These are phyloP conservation scores for Drosophila takahashii DNA, from an alignment of 1,140 invertebrate genomes.

Conservation along the genomic window DNA sequence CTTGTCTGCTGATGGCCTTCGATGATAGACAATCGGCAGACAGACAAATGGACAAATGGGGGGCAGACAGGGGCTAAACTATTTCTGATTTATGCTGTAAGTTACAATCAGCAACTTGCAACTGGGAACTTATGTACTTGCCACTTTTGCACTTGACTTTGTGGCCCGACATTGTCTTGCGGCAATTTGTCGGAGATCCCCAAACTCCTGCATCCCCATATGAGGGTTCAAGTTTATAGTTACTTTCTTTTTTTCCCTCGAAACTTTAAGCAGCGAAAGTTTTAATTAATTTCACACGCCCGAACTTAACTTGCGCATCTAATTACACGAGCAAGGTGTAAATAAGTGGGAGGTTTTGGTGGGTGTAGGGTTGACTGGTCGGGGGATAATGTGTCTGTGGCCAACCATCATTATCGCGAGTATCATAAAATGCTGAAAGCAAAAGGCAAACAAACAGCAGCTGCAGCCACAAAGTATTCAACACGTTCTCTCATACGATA, in stretches of 20 bases:
- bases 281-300: conserved; percentile 79
- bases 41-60: conserved; percentile 22
- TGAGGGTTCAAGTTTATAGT: conserved; percentile 45
- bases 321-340: conserved; percentile 69
- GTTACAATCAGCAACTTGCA: conserved; percentile 53
- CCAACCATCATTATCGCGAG: conserved; percentile 69
- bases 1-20: conserved; percentile 57
- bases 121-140: conserved; percentile 48
- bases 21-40: conserved; percentile 78
- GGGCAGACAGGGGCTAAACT: conserved; percentile 3
- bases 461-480: conserved; percentile 75
- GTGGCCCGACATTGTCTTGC: conserved; percentile 23
- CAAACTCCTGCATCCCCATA: conserved; percentile 40
- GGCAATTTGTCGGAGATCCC: conserved; percentile 36
- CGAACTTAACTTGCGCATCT: conserved; percentile 67
- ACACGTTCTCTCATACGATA: conserved; percentile 59
- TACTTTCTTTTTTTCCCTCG: conserved; percentile 13
- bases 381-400: conserved; percentile 75
- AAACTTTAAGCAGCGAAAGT: conserved; percentile 72
- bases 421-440: conserved; percentile 57
- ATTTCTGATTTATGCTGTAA: conserved; percentile 73
- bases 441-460: conserved; percentile 66
- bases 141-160: conserved; percentile 69
- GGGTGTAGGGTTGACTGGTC: not conserved
- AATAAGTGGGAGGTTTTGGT: conserved; percentile 5